Base-by-base conservation (phyloP, 2,888 invertebrate genomes). In the Scaptomyza tumidula region DNA sequence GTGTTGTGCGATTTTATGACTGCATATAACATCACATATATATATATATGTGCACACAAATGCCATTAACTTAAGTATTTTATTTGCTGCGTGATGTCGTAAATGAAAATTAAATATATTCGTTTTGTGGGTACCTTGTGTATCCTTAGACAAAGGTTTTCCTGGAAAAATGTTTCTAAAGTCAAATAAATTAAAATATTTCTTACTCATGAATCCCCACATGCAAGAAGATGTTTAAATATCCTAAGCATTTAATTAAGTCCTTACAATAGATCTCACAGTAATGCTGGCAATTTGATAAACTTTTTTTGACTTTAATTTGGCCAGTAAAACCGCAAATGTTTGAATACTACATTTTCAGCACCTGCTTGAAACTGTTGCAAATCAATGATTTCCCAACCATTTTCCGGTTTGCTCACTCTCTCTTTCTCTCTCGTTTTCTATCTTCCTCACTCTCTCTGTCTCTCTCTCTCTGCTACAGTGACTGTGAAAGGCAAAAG, bases 21-120 rank as follows among this genome's bases (percentile, higher is more conserved):
- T 19, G 62, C 13, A 50, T 61, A 45, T 52, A 33, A 33, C 7
- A 14, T 3, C 39, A 3, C 39, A 3, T 4, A 43, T 19, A 24
- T 29, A 33, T 48, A 19, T 37, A 31, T 48, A 13, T 35, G n/a
- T n/a, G n/a, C n/a, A n/a, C n/a, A n/a, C n/a, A n/a, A n/a, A 41
- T n/a, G 16, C 16, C 11, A 67, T 68, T 61, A 72, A 71, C 60
- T 81, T 72, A 78, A 55, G 64, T 58, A 57, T 52, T 57, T 70
- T 56, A 77, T 72, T 82, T 68, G 64, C 48, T 39, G 27, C 24
- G 14, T 29, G 11, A 10, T n/a, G 24, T 31, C 7, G 14, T 48
- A 11, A 48, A 29, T 31, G 2, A 33, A 33, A 33, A 14, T 29
- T n/a, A 46, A 0, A 24, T 14, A 14, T 14, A 11, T 31, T 31